Evolutionary conservation across 2,797 vertebrate species (phyloP).

Genomic region (Hippocampus kuda): DNA sequence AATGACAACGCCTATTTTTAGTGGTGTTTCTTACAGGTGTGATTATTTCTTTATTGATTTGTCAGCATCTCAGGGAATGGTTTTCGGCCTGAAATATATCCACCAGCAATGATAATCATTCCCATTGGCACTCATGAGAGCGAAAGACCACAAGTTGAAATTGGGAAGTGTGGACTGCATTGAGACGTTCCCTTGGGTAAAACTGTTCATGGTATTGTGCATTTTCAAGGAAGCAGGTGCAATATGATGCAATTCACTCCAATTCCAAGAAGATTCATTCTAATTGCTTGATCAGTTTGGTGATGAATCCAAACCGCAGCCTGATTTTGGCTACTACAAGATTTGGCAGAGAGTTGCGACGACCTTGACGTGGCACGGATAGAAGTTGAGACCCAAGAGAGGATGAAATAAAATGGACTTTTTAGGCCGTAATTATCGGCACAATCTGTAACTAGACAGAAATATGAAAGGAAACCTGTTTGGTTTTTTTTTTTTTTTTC

Average conservation of each 20-base stretch:
- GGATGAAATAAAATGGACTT: neutral
- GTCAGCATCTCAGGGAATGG: constrained; percentile 51
- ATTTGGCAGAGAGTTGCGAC: neutral
- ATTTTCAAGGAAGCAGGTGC: neutral
- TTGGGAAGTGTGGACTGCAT: constrained; percentile 24
- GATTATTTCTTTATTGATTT: constrained; percentile 64
- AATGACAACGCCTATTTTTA: constrained; percentile 46
- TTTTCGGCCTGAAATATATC: constrained; percentile 42
- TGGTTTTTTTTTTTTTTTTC: neutral
- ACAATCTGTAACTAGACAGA: neutral
- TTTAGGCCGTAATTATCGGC: neutral
- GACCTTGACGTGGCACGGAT: no score
- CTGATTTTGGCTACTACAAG: neutral
- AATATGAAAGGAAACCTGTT: no score
- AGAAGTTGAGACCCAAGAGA: neutral
- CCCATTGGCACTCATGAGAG: constrained; percentile 45
- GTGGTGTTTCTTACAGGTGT: constrained; percentile 53
- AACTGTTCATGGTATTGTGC: neutral
- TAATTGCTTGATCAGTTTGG: neutral
- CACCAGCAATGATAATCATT: constrained; percentile 45
- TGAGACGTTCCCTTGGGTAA: no score
- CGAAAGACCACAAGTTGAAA: constrained; percentile 26
- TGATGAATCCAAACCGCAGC: neutral
- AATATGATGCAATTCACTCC: neutral
- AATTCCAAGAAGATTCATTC: neutral